phyloP scores from a whole-genome alignment of 1,140 invertebrate species.

The Daktulosphaira vitifoliae region DNA sequence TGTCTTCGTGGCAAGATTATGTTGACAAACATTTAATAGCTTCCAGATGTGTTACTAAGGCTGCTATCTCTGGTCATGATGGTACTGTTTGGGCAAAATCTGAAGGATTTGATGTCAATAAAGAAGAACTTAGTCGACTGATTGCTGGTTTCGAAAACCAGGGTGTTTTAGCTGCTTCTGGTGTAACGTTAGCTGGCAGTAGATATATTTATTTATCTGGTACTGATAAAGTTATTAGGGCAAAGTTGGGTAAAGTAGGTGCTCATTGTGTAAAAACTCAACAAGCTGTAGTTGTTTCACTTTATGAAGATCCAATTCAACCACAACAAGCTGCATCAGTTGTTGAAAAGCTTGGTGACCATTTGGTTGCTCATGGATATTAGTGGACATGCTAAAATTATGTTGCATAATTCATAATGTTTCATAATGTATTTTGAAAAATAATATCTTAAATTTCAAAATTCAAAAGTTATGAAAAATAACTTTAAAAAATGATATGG shows the following conservation, averaged over 20 bases:
- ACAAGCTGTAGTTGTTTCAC: slow-evolving; percentile 84
- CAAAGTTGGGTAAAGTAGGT: slow-evolving; percentile 81
- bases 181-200: slow-evolving; percentile 77
- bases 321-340: slow-evolving; percentile 88
- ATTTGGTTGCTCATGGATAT: slow-evolving; percentile 88
- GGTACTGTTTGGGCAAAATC: slow-evolving; percentile 92
- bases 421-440: background rate
- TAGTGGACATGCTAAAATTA: slow-evolving; percentile 56
- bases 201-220: slow-evolving; percentile 88
- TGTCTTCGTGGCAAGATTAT: slow-evolving; percentile 81
- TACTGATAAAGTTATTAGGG: slow-evolving; percentile 81
- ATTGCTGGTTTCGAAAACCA: slow-evolving; percentile 78
- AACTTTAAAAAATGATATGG: slow-evolving; percentile 16
- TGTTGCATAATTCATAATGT: slow-evolving; percentile 27
- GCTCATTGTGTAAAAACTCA: slow-evolving; percentile 90
- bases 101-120: slow-evolving; percentile 85
- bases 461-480: slow-evolving; percentile 19
- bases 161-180: slow-evolving; percentile 70
- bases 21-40: slow-evolving; percentile 93
- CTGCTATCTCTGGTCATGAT: slow-evolving; percentile 87
- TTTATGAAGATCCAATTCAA: slow-evolving; percentile 89
- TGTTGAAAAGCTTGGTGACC: slow-evolving; percentile 91
- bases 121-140: slow-evolving; percentile 78
- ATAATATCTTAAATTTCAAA: background rate
- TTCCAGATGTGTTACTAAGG: slow-evolving; percentile 84